Evolutionary conservation across 1,140 invertebrate genomes (phyloP).

Genomic region (Monochamus saltuarius): DNA sequence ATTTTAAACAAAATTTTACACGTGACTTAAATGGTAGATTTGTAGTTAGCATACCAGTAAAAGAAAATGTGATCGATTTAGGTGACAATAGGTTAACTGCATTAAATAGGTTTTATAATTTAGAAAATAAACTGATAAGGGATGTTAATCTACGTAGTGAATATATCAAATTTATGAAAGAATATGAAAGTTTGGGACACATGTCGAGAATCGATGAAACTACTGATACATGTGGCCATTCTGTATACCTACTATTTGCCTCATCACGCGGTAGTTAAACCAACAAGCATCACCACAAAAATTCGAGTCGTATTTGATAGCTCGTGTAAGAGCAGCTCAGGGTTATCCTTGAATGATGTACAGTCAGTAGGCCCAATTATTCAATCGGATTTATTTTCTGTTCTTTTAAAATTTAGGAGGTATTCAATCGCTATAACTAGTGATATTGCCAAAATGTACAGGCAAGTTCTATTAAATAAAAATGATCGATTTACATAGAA

Average conservation of each 20-base stretch:
- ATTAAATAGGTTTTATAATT: slow-evolving; percentile 7
- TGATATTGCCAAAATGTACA: slow-evolving; percentile 14
- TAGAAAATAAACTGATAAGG: slow-evolving; percentile 13
- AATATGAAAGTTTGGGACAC: slow-evolving; percentile 38
- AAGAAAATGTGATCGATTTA: neutral
- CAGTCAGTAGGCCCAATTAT: slow-evolving; percentile 34
- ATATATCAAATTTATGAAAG: slow-evolving; percentile 41
- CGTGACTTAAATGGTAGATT: slow-evolving; percentile 32
- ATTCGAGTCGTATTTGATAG: slow-evolving; percentile 44
- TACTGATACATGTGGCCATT: neutral
- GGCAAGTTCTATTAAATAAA: slow-evolving; percentile 10
- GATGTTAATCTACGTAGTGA: slow-evolving; percentile 20
- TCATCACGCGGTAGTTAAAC: slow-evolving; percentile 40
- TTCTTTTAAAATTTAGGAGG: neutral
- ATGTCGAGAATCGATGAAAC: slow-evolving; percentile 28
- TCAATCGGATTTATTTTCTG: slow-evolving; percentile 28
- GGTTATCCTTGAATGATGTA: slow-evolving; percentile 26
- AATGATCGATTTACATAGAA: neutral
- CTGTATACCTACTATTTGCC: slow-evolving; percentile 39
- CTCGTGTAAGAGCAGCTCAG: slow-evolving; percentile 13
- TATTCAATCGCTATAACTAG: neutral
- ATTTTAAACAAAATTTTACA: slow-evolving; percentile 23
- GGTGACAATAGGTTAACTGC: slow-evolving; percentile 15
- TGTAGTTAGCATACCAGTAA: slow-evolving; percentile 32
- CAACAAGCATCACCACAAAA: slow-evolving; percentile 34